These are phyloP conservation scores for Corydoras maculifer DNA, from an alignment of 2,113 vertebrate genomes.

Conservation along the genomic window DNA sequence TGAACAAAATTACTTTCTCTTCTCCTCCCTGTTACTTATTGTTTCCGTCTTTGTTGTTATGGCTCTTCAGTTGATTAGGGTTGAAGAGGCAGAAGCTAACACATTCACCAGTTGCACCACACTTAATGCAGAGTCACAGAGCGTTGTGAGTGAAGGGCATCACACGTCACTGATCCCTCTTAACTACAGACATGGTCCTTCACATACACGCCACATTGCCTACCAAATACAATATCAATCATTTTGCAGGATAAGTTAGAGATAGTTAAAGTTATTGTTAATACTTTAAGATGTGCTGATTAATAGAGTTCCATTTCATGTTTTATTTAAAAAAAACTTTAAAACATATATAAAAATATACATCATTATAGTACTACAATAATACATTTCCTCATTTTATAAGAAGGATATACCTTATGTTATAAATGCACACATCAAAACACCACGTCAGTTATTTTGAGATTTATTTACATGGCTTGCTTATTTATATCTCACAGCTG, in stretches of 20 bases:
- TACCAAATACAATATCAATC: slow-evolving; percentile 42
- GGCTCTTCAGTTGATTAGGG: slow-evolving; percentile 11
- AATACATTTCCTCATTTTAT: too few species aligned
- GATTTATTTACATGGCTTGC: slow-evolving; percentile 7
- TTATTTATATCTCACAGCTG: slow-evolving; percentile 22
- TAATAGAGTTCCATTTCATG: too few species aligned
- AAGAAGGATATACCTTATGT: background rate
- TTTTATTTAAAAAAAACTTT: too few species aligned
- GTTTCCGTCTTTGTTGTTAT: slow-evolving; percentile 5
- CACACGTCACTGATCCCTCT: slow-evolving; percentile 54
- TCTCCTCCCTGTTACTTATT: background rate
- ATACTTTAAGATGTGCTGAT: too few species aligned
- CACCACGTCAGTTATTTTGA: slow-evolving; percentile 12
- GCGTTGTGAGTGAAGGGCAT: slow-evolving; percentile 52
- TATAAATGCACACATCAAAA: slow-evolving; percentile 4
- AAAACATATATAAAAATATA: too few species aligned
- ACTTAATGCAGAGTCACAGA: slow-evolving; percentile 62
- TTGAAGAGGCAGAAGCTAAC: slow-evolving; percentile 53
- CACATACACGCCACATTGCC: slow-evolving; percentile 55
- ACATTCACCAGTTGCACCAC: slow-evolving; percentile 60
- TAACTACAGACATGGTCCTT: slow-evolving; percentile 46
- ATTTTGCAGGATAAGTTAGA: too few species aligned
- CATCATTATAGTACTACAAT: too few species aligned
- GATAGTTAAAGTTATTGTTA: too few species aligned
- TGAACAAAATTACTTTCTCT: background rate